Evolutionary conservation across 1,140 invertebrate genomes (phyloP), one percentile per base, ranked within the genome.

Genomic region (Dufourea novaeangliae): DNA sequence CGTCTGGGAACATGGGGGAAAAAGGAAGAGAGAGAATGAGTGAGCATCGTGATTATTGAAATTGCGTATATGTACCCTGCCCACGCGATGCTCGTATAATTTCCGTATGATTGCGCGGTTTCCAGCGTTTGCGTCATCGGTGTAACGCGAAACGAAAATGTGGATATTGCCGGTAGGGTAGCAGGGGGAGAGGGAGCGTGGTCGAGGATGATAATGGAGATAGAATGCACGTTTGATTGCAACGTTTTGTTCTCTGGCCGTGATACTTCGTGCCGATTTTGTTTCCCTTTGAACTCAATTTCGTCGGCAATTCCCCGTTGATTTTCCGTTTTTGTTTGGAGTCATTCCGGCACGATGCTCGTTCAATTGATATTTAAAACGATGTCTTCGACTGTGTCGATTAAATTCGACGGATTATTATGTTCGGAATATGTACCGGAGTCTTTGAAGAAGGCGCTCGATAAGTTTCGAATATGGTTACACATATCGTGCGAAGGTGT

Each of bases 1-100:
- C 97, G 89, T 98, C 97, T 92, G 82, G 5, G 83, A 84, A 79
- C 54, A n/a, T n/a, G n/a, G n/a, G n/a, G n/a, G n/a, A n/a, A n/a
- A n/a, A n/a, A n/a, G n/a, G n/a, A n/a, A n/a, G n/a, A 77, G 25
- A 50, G 66, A 50, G 32, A 11, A 32, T 27, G 10, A 56, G 34
- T 0, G 11, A 17, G 20, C 20, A 22, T 25, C 34, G 59, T 25
- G 59, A 14, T 41, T 62, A 62, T 62, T 62, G 41, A 20, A 66
- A 66, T 46, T 29, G 63, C 34, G 54, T 22, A n/a, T n/a, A n/a
- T n/a, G 62, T 32, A 27, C 20, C 20, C 7, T 12, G 46, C 7
- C n/a, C 34, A 17, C 11, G 20, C 22, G 25, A 25, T 11, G 10
- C 37, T 44, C 54, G 64, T 64, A 46, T 76, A 76, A 69, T 69